Conservation (phyloP, 2,888 invertebrate species). For the Dichetophora obliterata region DNA sequence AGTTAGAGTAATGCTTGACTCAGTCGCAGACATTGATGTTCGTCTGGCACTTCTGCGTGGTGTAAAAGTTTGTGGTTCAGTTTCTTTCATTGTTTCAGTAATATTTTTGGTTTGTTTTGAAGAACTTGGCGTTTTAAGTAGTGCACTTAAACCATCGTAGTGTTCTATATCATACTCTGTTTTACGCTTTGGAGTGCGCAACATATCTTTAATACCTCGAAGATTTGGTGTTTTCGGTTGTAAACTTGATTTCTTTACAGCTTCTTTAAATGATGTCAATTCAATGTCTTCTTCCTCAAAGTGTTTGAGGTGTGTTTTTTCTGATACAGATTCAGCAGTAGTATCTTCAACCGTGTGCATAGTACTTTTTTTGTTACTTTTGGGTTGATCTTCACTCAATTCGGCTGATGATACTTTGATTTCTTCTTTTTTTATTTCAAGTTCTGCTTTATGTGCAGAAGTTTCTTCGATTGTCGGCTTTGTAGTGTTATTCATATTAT, state of each 20-base stretch:
- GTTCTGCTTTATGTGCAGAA: too few relatives aligned
- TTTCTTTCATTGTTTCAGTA: background rate
- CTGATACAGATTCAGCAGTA: too few relatives aligned
- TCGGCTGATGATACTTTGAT: too few relatives aligned
- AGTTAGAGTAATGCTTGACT: slow-evolving; percentile 34
- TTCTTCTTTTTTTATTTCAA: too few relatives aligned
- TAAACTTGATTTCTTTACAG: background rate
- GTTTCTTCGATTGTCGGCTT: too few relatives aligned
- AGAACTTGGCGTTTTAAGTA: slow-evolving; percentile 56
- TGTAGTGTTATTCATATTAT: too few relatives aligned
- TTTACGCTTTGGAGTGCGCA: slow-evolving; percentile 49
- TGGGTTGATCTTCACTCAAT: too few relatives aligned
- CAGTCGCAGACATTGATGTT: slow-evolving; percentile 47
- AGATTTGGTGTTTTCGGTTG: slow-evolving; percentile 43
- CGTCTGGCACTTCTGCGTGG: slow-evolving; percentile 48
- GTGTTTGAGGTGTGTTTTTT: too few relatives aligned
- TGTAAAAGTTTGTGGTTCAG: slow-evolving; percentile 28
- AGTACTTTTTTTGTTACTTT: too few relatives aligned
- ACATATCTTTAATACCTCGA: slow-evolving; percentile 45
- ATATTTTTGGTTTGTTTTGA: background rate
- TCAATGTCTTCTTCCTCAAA: too few relatives aligned
- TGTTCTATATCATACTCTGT: slow-evolving; percentile 41
- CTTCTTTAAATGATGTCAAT: background rate
- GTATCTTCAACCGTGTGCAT: too few relatives aligned
- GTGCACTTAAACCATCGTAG: slow-evolving; percentile 51